Percentiles rank a stretch among this genome's conserved stretches.
Conservation (phyloP, 2,113 vertebrate genomes). For the Donacobius atricapilla region DNA sequence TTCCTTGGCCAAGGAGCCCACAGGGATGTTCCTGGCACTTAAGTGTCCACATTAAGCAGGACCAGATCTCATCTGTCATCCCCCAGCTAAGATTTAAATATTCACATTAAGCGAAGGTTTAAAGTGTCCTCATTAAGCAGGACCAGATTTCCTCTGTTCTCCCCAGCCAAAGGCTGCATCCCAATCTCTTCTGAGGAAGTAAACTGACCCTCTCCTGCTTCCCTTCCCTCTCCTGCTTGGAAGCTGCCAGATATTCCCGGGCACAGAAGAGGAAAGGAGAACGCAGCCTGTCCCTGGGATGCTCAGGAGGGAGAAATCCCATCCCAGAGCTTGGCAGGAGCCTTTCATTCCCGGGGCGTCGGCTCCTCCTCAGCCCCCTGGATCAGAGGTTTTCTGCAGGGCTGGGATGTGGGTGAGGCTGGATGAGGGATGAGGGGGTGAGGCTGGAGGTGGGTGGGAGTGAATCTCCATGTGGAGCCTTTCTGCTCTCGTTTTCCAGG, state of each 20-base stretch:
- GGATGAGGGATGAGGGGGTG: not conserved
- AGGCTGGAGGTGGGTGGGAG: not conserved
- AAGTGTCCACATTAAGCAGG: too few species aligned
- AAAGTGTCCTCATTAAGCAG: too few species aligned
- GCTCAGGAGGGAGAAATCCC: not conserved
- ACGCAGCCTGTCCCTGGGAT: not conserved
- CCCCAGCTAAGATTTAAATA: too few species aligned
- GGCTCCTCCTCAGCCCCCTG: not conserved
- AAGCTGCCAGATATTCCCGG: not conserved
- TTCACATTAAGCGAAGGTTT: too few species aligned
- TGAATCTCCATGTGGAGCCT: not conserved
- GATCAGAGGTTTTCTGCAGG: not conserved
- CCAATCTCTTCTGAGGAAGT: accelerated
- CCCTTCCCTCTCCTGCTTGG: not conserved
- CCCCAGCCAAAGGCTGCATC: too few species aligned
- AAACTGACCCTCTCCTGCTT: not conserved
- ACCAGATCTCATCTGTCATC: too few species aligned
- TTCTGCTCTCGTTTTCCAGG: not conserved
- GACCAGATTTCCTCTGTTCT: too few species aligned
- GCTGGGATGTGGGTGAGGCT: not conserved
- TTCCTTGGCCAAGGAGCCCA: not conserved
- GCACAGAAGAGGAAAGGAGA: accelerated
- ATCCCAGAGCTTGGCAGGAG: not conserved
- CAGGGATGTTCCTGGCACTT: not conserved
- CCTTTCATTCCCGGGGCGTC: accelerated